Evolutionary conservation across 2,113 vertebrate genomes (phyloP).

Genomic region (Maylandia zebra): DNA sequence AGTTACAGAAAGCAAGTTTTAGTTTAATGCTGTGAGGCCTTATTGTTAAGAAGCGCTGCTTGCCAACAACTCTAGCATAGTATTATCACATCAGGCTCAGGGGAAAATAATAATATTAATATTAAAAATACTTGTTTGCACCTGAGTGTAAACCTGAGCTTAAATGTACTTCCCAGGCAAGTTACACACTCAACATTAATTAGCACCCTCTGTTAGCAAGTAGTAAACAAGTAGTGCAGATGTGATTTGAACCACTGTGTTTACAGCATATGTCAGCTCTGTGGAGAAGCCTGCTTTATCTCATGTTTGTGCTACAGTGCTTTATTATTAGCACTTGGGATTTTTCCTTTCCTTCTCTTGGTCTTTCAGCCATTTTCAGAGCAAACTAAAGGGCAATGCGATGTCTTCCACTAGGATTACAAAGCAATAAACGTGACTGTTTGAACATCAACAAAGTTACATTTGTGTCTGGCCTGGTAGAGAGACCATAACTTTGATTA

Average conservation of each 20-base stretch:
- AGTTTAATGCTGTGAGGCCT: constrained; percentile 3
- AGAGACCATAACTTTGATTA: not conserved
- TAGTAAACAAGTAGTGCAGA: constrained; percentile 36
- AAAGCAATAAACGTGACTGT: not conserved
- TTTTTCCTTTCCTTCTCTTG: not conserved
- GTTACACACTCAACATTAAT: constrained; percentile 12
- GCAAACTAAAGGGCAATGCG: not conserved
- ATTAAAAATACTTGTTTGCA: not conserved
- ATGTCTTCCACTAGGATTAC: not conserved
- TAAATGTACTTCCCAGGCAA: not conserved
- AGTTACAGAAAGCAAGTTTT: not conserved
- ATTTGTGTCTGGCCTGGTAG: not conserved
- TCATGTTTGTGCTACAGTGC: not conserved
- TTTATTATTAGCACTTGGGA: not conserved
- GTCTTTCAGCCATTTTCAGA: not conserved
- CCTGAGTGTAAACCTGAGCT: not conserved
- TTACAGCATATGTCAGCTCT: not conserved
- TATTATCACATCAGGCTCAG: not conserved
- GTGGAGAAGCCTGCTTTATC: not conserved
- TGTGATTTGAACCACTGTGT: constrained; percentile 13
- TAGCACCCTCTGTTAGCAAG: constrained; percentile 16
- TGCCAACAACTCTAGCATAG: not conserved
- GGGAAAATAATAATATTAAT: not conserved
- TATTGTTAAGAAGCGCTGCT: constrained; percentile 9
- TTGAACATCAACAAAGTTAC: not conserved